These are phyloP conservation scores for Meles meles DNA, from an alignment of 2,113 vertebrate genomes.

Conservation along the genomic window DNA sequence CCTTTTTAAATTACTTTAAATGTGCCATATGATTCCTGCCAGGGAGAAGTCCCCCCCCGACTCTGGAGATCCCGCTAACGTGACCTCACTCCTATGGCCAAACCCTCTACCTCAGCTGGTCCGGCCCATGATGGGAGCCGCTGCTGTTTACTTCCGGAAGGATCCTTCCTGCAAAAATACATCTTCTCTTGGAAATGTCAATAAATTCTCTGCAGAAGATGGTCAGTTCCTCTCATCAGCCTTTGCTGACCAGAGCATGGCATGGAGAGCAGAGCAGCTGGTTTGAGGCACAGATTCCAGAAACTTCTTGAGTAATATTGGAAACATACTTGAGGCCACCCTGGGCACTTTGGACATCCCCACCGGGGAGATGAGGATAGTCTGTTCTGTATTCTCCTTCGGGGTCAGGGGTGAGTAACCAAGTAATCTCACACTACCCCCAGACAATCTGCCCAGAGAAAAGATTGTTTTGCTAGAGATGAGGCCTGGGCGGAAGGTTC, in stretches of 20 bases:
- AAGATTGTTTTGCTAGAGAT: neutral
- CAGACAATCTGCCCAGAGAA: neutral
- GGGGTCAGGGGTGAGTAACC: neutral
- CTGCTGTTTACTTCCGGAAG: neutral
- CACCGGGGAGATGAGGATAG: neutral
- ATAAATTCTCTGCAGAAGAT: neutral
- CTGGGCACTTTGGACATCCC: neutral
- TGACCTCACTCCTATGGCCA: neutral
- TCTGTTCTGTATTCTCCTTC: neutral
- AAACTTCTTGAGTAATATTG: neutral
- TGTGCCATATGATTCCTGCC: neutral
- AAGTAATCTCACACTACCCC: neutral
- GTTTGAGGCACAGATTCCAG: neutral
- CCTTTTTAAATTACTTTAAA: neutral
- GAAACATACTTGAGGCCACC: neutral
- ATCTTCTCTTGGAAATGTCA: neutral
- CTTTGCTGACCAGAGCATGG: neutral
- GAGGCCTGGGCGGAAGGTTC: neutral
- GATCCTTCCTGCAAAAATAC: neutral
- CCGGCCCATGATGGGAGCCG: no score
- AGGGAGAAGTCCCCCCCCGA: neutral
- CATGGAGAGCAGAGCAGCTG: neutral
- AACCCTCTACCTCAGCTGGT: neutral
- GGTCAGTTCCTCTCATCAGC: neutral
- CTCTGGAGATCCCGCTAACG: neutral